phyloP scores from a whole-genome alignment of 1,140 invertebrate genomes.

The Magallana ariakensis region DNA sequence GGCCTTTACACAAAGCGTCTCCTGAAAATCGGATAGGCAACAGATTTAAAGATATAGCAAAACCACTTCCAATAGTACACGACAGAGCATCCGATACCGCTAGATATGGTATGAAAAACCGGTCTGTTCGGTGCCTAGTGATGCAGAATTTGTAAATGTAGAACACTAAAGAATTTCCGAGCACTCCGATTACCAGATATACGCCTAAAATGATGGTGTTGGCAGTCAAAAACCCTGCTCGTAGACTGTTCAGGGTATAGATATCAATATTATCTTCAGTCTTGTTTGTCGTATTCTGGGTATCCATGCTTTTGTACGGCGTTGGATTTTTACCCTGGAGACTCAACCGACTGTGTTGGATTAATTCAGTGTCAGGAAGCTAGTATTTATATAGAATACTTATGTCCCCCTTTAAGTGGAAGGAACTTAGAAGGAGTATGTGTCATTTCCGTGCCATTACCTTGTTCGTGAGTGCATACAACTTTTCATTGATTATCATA shows the following conservation, averaged over 20 bases:
- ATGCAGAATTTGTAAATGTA: slow-evolving; percentile 27
- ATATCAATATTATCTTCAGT: neutral
- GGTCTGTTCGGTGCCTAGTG: neutral
- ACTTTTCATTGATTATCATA: no score
- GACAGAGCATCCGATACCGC: slow-evolving; percentile 42
- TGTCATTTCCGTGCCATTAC: slow-evolving; percentile 9
- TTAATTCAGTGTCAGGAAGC: no score
- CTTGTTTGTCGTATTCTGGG: neutral
- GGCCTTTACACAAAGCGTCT: slow-evolving; percentile 43
- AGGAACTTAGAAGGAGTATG: neutral
- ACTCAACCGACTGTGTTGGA: no score
- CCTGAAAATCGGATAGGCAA: slow-evolving; percentile 6
- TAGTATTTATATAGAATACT: neutral
- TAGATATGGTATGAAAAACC: slow-evolving; percentile 54
- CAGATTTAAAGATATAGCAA: slow-evolving; percentile 42
- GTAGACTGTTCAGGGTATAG: neutral
- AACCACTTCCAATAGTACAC: slow-evolving; percentile 28
- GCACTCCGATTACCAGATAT: slow-evolving; percentile 10
- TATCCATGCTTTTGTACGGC: neutral
- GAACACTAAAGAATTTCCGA: slow-evolving; percentile 13
- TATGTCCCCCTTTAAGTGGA: neutral
- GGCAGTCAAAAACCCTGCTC: neutral
- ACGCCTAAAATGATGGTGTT: slow-evolving; percentile 11
- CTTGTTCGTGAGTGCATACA: neutral
- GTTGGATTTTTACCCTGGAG: neutral